A percentile compares a stretch with the other conserved stretches of the same genome.
Conservation (phyloP, 2,888 invertebrate genomes). For the Pherbina coryleti region DNA sequence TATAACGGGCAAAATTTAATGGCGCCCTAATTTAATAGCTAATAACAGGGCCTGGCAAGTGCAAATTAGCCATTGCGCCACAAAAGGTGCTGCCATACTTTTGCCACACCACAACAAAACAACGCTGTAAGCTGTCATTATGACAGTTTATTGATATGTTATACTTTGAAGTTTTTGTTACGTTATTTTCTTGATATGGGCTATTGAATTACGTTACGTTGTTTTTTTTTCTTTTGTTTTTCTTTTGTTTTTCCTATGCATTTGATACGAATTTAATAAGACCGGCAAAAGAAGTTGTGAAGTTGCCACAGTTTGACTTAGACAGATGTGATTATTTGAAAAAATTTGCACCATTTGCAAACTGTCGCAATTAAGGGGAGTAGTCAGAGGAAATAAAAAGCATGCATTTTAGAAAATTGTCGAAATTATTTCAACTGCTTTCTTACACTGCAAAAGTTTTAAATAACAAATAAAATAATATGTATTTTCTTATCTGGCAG, state of each 20-base stretch:
- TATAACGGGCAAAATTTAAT: too few species aligned
- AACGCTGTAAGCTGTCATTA: conserved; percentile 13
- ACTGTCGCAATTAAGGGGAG: not conserved
- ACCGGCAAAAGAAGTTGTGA: too few species aligned
- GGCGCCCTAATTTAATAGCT: not conserved
- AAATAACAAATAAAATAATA: too few species aligned
- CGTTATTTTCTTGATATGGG: too few species aligned
- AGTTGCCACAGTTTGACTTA: too few species aligned
- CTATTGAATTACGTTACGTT: not conserved
- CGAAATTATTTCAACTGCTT: not conserved
- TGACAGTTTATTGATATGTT: conserved; percentile 21
- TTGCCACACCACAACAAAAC: not conserved
- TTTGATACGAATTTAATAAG: too few species aligned
- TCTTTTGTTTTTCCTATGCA: too few species aligned
- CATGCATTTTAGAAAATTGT: not conserved
- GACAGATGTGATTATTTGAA: not conserved
- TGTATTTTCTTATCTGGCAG: too few species aligned
- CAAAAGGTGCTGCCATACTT: conserved; percentile 19
- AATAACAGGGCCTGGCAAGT: conserved; percentile 9
- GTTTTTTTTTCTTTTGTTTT: not conserved
- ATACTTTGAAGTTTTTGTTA: not conserved
- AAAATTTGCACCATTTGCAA: not conserved
- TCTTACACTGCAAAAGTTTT: too few species aligned
- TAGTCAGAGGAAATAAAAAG: too few species aligned
- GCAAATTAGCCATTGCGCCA: conserved; percentile 10